These are phyloP conservation scores for Phyllotreta cruciferae DNA, from an alignment of 2,888 invertebrate species.

Conservation along the genomic window DNA sequence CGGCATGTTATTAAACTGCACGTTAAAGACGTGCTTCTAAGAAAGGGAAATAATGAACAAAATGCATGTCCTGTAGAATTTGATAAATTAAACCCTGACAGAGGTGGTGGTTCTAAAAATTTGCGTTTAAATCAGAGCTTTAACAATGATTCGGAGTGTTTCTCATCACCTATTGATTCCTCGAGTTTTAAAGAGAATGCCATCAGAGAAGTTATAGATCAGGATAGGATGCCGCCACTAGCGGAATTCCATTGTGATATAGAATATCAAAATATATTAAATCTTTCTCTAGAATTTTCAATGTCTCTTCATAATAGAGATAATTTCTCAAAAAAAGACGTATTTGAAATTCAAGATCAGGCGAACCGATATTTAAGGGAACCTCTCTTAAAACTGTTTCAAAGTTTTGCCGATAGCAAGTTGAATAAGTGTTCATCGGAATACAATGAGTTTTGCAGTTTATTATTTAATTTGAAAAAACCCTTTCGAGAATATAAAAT, in stretches of 20 bases:
- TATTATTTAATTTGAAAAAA: not conserved
- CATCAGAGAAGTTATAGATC: too few species aligned
- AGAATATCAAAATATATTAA: not conserved
- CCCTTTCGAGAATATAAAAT: not conserved
- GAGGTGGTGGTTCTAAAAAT: not conserved
- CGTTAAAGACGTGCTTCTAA: not conserved
- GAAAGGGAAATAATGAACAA: not conserved
- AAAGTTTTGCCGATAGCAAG: not conserved
- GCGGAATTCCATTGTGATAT: not conserved
- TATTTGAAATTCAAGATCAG: slow-evolving; percentile 17
- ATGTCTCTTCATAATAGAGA: slow-evolving; percentile 19
- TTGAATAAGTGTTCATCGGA: not conserved
- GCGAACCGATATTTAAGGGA: not conserved
- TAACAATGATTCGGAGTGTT: too few species aligned
- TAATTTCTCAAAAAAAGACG: slow-evolving; percentile 27
- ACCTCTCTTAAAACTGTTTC: slow-evolving; percentile 5
- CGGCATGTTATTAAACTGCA: slow-evolving; percentile 22
- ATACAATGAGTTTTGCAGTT: slow-evolving; percentile 6
- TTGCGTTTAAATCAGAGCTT: not conserved
- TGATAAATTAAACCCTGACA: not conserved
- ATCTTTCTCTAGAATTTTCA: slow-evolving; percentile 4
- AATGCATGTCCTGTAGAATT: not conserved
- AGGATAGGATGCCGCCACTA: not conserved
- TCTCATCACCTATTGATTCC: too few species aligned
- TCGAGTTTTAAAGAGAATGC: too few species aligned